A percentile compares a stretch with the other conserved stretches of the same genome.
Conservation (phyloP, 1,140 invertebrate species). For the Drosophila saltans region DNA sequence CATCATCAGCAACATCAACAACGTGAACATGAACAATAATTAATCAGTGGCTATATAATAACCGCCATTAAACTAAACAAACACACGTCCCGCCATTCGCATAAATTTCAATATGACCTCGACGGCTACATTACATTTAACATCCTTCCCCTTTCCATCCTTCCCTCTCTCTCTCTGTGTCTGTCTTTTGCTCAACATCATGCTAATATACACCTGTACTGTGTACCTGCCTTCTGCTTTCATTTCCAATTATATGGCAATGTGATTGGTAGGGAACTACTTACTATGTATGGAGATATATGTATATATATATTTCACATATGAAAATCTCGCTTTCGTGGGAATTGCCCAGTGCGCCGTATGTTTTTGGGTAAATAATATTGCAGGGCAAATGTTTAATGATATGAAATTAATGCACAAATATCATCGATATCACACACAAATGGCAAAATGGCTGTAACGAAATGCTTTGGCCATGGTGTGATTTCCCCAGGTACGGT, state of each 20-base stretch:
- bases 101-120: conserved; percentile 68
- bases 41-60: conserved; percentile 73
- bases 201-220: not conserved
- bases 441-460: conserved; percentile 23
- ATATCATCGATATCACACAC: conserved; percentile 53
- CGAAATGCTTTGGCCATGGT: not conserved
- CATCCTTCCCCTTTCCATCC: conserved; percentile 16
- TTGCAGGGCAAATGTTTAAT: conserved; percentile 65
- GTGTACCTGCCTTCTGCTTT: not conserved
- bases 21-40: conserved; percentile 45
- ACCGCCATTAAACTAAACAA: conserved; percentile 76
- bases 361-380: conserved; percentile 62
- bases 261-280: conserved; percentile 17
- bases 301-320: not conserved
- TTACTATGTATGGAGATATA: conserved; percentile 1
- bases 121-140: conserved; percentile 32
- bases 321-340: not conserved
- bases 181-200: not conserved
- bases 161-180: not conserved
- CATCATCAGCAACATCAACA: conserved; percentile 23
- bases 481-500: conserved; percentile 15
- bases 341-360: conserved; percentile 16
- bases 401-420: conserved; percentile 75
- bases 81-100: conserved; percentile 60
- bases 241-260: conserved; percentile 62